Evolutionary conservation across 2,888 invertebrate species (phyloP), one percentile per base, ranked within the genome.

Genomic region (Yponomeuta malinellus): DNA sequence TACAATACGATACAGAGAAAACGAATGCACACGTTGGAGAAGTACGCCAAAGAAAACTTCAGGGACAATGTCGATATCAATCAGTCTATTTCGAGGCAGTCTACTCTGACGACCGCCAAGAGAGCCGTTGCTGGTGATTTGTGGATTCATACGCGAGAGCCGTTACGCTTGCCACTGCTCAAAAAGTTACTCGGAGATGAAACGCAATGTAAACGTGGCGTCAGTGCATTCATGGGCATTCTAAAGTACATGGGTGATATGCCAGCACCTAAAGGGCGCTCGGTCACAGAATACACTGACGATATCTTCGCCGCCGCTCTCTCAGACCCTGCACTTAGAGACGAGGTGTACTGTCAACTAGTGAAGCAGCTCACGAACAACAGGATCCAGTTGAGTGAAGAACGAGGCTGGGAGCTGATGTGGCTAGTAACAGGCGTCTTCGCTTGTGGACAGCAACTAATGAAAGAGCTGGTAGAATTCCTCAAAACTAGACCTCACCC

Each of bases 321-420:
- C 29, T 94, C 94, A 78, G 94, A 96, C 77, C 95, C 96, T 75
- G 86, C 94, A 65, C 90, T 98, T 68, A 94, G 96, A 70, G 98
- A 98, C 83, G 98, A 99, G 89, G 92, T 97, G 48, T 98, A 97
- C 81, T 98, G 98, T 82, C 98, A 99, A 87, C 94, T 98, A 73
- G 97, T 98, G 95, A 97, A 98, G 81, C 98, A 99, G 85, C 87
- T 99, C 74, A 98, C 97, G 0, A 96, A 96, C 76, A 99, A 98
- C 85, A 94, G 95, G 74, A 96, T 96, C 81, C 94, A 94, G 71
- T 87, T 95, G 70, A 98, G 98, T 81, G 98, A 98, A 84, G 97
- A 98, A 83, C 93, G 97, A 72, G 98, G 98, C 0, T 99, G 98
- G 98, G 98, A 99, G 83, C 87, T 98, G 73, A 94, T 99, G 94